A percentile compares a stretch with the other conserved stretches of the same genome.
These are phyloP conservation scores for Caenorhabditis virilis DNA, from an alignment of 2,888 invertebrate species.

Conservation along the genomic window DNA sequence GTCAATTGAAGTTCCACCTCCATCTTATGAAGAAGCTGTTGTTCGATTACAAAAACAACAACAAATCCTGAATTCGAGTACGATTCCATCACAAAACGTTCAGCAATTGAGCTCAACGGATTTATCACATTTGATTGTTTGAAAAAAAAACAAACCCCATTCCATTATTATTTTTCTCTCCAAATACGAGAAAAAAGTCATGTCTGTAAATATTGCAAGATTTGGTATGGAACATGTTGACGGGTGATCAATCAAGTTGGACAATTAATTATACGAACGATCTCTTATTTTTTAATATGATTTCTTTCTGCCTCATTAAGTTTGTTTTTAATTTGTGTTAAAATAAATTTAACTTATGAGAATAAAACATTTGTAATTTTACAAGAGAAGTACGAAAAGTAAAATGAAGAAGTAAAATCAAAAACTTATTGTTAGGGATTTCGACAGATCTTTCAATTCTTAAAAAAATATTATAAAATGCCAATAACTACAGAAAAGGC, in stretches of 20 bases:
- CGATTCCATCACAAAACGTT: neutral
- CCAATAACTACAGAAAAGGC: neutral
- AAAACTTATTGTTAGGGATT: neutral
- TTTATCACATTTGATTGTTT: constrained; percentile 22
- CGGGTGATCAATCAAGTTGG: neutral
- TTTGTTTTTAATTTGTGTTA: neutral
- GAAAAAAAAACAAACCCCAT: neutral
- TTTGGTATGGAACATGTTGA: no score
- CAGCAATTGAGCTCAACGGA: constrained; percentile 17
- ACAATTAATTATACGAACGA: neutral
- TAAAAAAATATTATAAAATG: neutral
- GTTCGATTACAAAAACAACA: constrained; percentile 14
- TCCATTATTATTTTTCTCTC: no score
- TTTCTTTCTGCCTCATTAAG: neutral
- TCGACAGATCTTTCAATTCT: neutral
- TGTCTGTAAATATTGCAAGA: no score
- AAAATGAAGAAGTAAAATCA: no score
- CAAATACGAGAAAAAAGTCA: no score
- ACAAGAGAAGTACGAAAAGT: no score
- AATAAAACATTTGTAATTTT: neutral
- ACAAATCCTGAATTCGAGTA: neutral
- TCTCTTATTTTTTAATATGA: neutral
- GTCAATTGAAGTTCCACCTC: constrained; percentile 31
- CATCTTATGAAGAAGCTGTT: constrained; percentile 34
- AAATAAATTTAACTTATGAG: neutral